Percentiles rank a stretch among this genome's conserved stretches.
These are phyloP conservation scores for Alca torda DNA, from an alignment of 2,797 vertebrate genomes.

Conservation along the genomic window DNA sequence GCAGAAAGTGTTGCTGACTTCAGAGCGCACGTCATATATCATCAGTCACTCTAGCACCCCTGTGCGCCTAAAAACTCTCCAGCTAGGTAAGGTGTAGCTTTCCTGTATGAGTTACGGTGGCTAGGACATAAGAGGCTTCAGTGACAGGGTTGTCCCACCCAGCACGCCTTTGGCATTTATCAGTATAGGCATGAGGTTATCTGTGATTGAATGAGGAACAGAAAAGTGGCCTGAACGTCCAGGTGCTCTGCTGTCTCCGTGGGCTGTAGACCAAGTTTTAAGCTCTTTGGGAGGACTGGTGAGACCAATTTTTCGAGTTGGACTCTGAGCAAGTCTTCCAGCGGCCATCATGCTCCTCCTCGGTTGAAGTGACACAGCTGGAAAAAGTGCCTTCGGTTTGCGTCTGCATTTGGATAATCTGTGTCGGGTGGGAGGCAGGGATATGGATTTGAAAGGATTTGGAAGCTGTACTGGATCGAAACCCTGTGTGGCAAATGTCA, in stretches of 20 bases:
- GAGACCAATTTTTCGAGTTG: neutral
- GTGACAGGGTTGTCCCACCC: neutral
- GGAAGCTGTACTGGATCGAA: neutral
- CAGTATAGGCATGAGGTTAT: rapidly evolving
- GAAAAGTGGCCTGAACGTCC: neutral
- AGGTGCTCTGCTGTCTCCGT: neutral
- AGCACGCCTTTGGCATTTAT: neutral
- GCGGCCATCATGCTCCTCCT: neutral
- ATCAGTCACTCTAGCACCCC: neutral
- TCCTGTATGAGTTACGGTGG: neutral
- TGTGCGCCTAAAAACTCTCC: neutral
- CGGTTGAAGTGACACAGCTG: neutral
- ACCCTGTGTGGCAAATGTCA: neutral
- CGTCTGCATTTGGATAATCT: neutral
- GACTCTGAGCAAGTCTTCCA: neutral
- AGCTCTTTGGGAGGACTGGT: neutral
- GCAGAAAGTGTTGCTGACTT: neutral
- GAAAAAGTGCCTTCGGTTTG: neutral
- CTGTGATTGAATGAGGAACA: neutral
- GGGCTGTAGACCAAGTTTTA: neutral
- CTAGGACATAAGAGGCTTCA: neutral
- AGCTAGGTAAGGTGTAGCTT: neutral
- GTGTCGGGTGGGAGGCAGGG: neutral
- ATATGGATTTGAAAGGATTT: neutral
- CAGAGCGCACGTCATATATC: neutral